These are phyloP conservation scores for Eurytoma adleriae DNA, from an alignment of 2,888 invertebrate species.

Conservation along the genomic window DNA sequence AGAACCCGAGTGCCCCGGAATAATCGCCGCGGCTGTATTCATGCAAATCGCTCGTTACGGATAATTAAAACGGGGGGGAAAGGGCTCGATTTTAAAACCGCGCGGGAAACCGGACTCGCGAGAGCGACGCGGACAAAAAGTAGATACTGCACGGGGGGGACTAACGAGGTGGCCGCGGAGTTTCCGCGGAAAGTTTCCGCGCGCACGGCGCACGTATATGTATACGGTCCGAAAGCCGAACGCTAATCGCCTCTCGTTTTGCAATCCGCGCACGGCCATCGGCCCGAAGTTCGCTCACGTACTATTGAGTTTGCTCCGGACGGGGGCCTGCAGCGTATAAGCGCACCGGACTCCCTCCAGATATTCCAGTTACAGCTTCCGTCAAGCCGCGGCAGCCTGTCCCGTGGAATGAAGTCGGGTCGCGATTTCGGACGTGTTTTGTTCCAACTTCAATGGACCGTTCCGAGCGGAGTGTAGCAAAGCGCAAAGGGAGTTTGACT, in stretches of 20 bases:
- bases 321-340: background rate
- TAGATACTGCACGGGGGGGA: background rate
- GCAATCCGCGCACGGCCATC: constrained; percentile 22
- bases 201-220: background rate
- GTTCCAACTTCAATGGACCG: constrained; percentile 7
- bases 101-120: background rate
- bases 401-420: too few relatives aligned
- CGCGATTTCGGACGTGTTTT: background rate
- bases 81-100: background rate
- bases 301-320: constrained; percentile 25
- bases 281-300: constrained; percentile 29
- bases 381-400: too few relatives aligned
- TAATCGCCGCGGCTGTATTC: too few relatives aligned
- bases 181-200: constrained; percentile 15
- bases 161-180: constrained; percentile 44
- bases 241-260: constrained; percentile 52
- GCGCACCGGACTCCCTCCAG: background rate
- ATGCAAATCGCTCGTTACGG: background rate
- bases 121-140: background rate
- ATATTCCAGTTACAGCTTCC: constrained; percentile 20
- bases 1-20: too few relatives aligned
- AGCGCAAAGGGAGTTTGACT: too few relatives aligned
- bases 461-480: too few relatives aligned
- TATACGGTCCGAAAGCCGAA: constrained; percentile 5
- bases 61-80: background rate